Percentiles rank a stretch among this genome's conserved stretches.
Evolutionary conservation across 2,888 invertebrate genomes (phyloP).

Genomic region (Archips crataeganus): DNA sequence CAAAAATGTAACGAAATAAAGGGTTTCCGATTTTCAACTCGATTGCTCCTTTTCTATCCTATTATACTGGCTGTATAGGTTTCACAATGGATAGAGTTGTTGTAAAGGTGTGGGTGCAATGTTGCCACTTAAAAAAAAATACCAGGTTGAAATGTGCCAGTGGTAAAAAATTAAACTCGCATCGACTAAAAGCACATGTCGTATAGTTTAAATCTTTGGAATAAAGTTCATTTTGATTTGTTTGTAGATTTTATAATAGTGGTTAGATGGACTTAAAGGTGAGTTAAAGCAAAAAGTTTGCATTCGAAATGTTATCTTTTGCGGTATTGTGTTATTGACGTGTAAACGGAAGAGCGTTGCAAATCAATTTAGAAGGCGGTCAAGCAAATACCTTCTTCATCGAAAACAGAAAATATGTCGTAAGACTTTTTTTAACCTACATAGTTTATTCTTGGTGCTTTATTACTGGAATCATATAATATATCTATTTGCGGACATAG

Average conservation of each 20-base stretch:
- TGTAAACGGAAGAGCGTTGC: slow-evolving; percentile 29
- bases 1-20: slow-evolving; percentile 41
- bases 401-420: neutral
- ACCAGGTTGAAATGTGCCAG: neutral
- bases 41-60: slow-evolving; percentile 53
- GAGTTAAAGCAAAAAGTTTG: slow-evolving; percentile 14
- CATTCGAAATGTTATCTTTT: slow-evolving; percentile 31
- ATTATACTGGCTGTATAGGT: slow-evolving; percentile 44
- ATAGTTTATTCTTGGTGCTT: too few relatives aligned
- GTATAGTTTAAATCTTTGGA: neutral
- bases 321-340: slow-evolving; percentile 30
- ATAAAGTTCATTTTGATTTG: neutral
- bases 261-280: neutral
- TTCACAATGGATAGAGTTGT: slow-evolving; percentile 12
- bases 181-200: neutral
- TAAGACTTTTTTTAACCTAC: too few relatives aligned
- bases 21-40: slow-evolving; percentile 51
- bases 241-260: neutral
- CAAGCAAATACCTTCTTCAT: slow-evolving; percentile 20
- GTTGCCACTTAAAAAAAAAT: slow-evolving; percentile 20
- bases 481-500: too few relatives aligned
- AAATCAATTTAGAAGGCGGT: slow-evolving; percentile 39
- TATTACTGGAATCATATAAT: too few relatives aligned
- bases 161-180: neutral
- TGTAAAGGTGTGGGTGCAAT: slow-evolving; percentile 33